Base-by-base conservation (phyloP, 2,888 invertebrate species). In the Luperina nickerlii region DNA sequence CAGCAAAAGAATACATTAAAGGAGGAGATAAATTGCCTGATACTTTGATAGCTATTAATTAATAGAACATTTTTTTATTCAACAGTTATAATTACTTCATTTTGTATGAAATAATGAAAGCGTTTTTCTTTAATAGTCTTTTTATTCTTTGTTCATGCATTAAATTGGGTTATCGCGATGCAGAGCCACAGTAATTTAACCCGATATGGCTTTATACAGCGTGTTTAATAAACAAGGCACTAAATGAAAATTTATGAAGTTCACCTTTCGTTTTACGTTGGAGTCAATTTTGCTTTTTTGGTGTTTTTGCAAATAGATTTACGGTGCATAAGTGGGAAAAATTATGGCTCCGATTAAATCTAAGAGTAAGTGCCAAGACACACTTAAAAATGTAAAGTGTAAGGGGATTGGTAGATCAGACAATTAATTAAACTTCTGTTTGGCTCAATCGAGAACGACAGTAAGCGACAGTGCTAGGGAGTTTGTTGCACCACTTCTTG, bases 111-210 rank as follows among this genome's bases (percentile, higher is more conserved):
- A 66, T 48, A 48, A 57, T 67, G 32, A 77, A 66, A 67, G 18
- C 18, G 54, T 69, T 63, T 75, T 79, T 71, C 27, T 81, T 51
- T 38, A 24, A 57, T 66, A 15, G 15, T 51, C 5, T 27, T 76
- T 20, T 76, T 27, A 51, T 71, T 71, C 51, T 75, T 81, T 78
- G 45, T 76, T 66, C 71, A 45, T 79, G 67, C 65, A 66, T 77
- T 38, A 42, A 87, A 82, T 76, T 75, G 60, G 70, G 72, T 82
- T 85, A 82, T 79, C 78, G 66, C 27, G 69, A 80, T 75, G 45
- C 71, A 70, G 65, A 71, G 54, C 66, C 68, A 70, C 74, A 62
- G 57, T 81, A 82, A 80, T 66, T 75, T 67, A 69, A 73, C 68
- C 18, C 57, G 69, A 68, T 77, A 82, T 73, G 60, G 32, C 24